These are phyloP conservation scores for Leptobrachium leishanense DNA, from an alignment of 2,113 vertebrate genomes.

Conservation along the genomic window DNA sequence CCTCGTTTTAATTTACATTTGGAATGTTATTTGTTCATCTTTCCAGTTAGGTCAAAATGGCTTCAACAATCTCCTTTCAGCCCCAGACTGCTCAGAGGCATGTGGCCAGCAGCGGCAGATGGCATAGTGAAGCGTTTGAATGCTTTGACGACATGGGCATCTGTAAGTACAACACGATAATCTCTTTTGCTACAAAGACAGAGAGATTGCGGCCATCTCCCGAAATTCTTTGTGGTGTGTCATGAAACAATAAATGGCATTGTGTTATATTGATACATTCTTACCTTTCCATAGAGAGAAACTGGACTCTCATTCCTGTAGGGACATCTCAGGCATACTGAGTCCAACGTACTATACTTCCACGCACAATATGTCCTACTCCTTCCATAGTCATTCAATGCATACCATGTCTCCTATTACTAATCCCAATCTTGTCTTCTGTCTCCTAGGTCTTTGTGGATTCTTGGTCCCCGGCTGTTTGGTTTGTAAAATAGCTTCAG, in stretches of 20 bases:
- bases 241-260: no score
- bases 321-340: no score
- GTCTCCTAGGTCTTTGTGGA: constrained; percentile 73
- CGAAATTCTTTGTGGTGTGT: no score
- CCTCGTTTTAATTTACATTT: no score
- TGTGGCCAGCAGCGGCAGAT: constrained; percentile 43
- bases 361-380: no score
- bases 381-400: no score
- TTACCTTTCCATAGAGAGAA: no score
- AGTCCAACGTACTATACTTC: no score
- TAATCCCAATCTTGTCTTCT: neutral
- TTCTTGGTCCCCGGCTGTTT: constrained; percentile 74
- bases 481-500: constrained; percentile 69
- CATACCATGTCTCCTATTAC: neutral
- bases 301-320: no score
- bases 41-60: constrained; percentile 35
- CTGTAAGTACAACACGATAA: constrained; percentile 52
- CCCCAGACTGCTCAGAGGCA: constrained; percentile 49
- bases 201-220: no score
- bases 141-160: constrained; percentile 58
- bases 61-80: constrained; percentile 61
- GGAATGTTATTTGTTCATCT: neutral
- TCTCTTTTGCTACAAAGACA: no score
- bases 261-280: no score
- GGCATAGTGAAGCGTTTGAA: constrained; percentile 57